Evolutionary conservation across 2,113 vertebrate genomes (phyloP), one percentile per base, ranked within the genome.

Genomic region (Monopterus albus): DNA sequence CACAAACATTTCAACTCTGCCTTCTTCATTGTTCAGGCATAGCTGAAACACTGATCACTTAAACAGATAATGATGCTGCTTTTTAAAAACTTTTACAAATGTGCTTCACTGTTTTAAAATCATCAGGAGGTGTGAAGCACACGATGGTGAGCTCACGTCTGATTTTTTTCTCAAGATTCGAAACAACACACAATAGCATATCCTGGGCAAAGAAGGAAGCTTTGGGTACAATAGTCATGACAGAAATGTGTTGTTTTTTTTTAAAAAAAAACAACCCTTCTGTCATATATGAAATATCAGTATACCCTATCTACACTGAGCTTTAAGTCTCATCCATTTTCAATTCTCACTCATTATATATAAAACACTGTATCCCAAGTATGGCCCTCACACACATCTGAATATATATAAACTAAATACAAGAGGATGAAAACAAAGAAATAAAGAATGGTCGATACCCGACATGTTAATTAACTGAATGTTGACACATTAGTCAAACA

Each of bases 41-140:
- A n/a, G n/a, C n/a, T n/a, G n/a, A n/a, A n/a, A n/a, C n/a, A n/a
- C n/a, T n/a, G n/a, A n/a, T n/a, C n/a, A n/a, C n/a, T n/a, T n/a
- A n/a, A n/a, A n/a, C n/a, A n/a, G n/a, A n/a, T n/a, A n/a, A n/a
- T n/a, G n/a, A n/a, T n/a, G n/a, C n/a, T n/a, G n/a, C n/a, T n/a
- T n/a, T n/a, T n/a, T n/a, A n/a, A n/a, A n/a, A n/a, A n/a, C n/a
- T n/a, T n/a, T n/a, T n/a, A n/a, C n/a, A n/a, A n/a, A n/a, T n/a
- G n/a, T n/a, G 57, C 25, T 76, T n/a, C 52, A 85, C 68, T 78
- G 74, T 70, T 49, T 81, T 51, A 52, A 52, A 89, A 83, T n/a
- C n/a, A n/a, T n/a, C 46, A 84, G 50, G 26, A 65, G 55, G 59
- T 62, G 85, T 87, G 83, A n/a, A 84, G 79, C 82, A 87, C 38